phyloP scores from a whole-genome alignment of 2,888 invertebrate species.

The Poecilus cupreus region DNA sequence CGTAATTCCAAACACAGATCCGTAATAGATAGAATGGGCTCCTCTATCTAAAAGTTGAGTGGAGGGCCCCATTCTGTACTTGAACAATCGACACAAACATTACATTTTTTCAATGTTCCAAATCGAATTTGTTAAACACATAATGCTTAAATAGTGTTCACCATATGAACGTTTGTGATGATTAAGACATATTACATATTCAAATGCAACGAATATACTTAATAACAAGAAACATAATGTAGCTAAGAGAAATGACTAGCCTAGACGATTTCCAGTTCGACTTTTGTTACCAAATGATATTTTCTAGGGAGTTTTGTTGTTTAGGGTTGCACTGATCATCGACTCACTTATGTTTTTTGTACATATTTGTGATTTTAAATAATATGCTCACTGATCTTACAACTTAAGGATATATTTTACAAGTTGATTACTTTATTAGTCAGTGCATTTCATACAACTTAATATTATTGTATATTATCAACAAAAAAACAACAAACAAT shows the following conservation, averaged over 20 bases:
- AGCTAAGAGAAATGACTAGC: slow-evolving; percentile 11
- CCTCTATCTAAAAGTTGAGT: no score
- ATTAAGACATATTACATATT: slow-evolving; percentile 45
- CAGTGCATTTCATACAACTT: slow-evolving; percentile 18
- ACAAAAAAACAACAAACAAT: slow-evolving; percentile 1
- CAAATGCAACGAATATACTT: slow-evolving; percentile 58
- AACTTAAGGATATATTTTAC: not conserved
- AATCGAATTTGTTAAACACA: slow-evolving; percentile 23
- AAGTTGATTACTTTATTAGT: not conserved
- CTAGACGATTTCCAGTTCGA: not conserved
- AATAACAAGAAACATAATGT: not conserved
- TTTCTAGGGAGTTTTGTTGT: not conserved
- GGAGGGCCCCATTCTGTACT: not conserved
- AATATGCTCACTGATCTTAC: not conserved
- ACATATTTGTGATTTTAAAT: not conserved
- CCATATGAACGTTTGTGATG: slow-evolving; percentile 43
- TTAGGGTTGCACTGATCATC: not conserved
- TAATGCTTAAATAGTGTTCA: slow-evolving; percentile 54
- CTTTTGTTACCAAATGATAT: not conserved
- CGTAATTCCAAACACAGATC: no score
- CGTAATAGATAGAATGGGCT: no score
- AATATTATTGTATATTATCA: slow-evolving; percentile 37
- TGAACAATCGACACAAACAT: not conserved
- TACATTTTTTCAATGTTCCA: slow-evolving; percentile 1
- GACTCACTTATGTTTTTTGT: not conserved